phyloP scores from a whole-genome alignment of 2,113 vertebrate genomes.

The Onychorhynchus coronatus region DNA sequence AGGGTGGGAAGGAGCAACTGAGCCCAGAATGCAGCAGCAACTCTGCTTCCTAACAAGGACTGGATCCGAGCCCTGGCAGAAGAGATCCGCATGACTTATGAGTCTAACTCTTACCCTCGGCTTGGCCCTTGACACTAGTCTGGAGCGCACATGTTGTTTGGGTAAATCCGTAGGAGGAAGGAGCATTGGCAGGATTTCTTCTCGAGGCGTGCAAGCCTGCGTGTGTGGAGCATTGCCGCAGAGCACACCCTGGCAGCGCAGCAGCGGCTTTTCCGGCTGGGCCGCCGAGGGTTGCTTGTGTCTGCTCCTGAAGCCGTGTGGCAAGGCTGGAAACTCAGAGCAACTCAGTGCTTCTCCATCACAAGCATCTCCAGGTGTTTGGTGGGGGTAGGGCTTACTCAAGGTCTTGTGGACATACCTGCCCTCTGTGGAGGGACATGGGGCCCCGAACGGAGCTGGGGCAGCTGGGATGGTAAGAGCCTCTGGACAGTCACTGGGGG shows the following conservation, averaged over 20 bases:
- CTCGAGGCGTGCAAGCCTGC: background rate
- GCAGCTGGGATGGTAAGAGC: background rate
- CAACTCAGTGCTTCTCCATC: background rate
- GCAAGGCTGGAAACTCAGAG: background rate
- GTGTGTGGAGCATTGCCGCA: rapidly evolving
- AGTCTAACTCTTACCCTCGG: background rate
- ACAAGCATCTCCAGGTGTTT: too few species aligned
- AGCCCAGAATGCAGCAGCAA: background rate
- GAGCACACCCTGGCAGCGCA: rapidly evolving
- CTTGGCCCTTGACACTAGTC: slow-evolving; percentile 30
- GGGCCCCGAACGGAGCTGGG: background rate
- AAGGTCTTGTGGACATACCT: background rate
- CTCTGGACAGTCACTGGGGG: background rate
- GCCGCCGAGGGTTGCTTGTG: rapidly evolving
- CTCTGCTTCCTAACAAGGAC: slow-evolving; percentile 55
- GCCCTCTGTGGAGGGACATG: rapidly evolving
- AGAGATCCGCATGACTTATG: background rate
- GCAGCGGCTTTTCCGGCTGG: rapidly evolving
- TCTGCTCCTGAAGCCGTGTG: rapidly evolving
- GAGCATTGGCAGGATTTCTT: background rate
- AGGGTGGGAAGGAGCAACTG: background rate
- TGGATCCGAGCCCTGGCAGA: slow-evolving; percentile 45
- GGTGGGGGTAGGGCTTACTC: rapidly evolving
- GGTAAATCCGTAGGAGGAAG: background rate
- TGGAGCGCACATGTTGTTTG: slow-evolving; percentile 19